These are phyloP conservation scores for Nannoperca australis DNA, from an alignment of 2,797 vertebrate genomes.

Conservation along the genomic window DNA sequence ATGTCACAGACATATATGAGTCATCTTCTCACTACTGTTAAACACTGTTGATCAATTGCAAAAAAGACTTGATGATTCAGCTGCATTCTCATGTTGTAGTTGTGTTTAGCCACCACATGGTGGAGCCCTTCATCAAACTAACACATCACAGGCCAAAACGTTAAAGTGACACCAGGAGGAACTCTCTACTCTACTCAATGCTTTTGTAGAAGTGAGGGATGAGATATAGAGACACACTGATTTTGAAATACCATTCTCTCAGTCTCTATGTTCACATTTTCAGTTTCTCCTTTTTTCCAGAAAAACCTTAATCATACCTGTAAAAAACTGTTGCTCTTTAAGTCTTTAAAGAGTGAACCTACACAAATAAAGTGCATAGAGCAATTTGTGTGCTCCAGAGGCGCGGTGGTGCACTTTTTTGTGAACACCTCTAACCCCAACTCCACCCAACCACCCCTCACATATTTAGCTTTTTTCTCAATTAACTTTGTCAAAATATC, in stretches of 20 bases:
- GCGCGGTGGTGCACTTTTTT: no score
- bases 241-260: neutral
- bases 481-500: neutral
- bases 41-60: neutral
- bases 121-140: slow-evolving; percentile 74
- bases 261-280: slow-evolving; percentile 5
- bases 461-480: neutral
- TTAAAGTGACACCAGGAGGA: neutral
- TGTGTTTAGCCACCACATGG: slow-evolving; percentile 66
- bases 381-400: neutral
- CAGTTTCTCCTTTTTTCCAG: neutral
- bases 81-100: slow-evolving; percentile 11
- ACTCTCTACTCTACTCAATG: neutral
- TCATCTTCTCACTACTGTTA: slow-evolving; percentile 6
- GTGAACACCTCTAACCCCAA: neutral
- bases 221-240: neutral
- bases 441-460: neutral
- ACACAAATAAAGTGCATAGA: neutral
- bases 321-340: neutral
- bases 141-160: neutral
- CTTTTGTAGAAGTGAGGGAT: neutral
- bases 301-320: neutral
- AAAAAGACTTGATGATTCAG: neutral
- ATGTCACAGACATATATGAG: neutral
- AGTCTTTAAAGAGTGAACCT: neutral